Base-by-base conservation (phyloP, 2,888 invertebrate species). In the Limnephilus auricula region DNA sequence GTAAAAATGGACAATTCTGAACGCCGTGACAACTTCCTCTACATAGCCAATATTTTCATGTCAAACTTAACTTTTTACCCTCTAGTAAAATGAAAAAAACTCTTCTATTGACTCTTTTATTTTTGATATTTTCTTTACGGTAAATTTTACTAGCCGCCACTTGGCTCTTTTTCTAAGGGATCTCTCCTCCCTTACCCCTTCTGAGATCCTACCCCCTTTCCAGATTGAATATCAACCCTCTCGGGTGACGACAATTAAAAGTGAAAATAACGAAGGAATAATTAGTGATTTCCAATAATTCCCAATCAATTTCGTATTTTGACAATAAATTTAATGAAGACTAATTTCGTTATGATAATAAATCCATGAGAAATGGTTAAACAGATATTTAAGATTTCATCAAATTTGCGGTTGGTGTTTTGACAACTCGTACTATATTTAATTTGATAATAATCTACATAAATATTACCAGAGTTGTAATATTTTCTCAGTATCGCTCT, bases 171-270 rank as follows among this genome's bases (percentile, higher is more conserved):
- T 50, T 65, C 9, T 65, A n/a, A 15, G 15, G 15, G 45, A 50
- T 50, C 15, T 15, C 15, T 2, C 65, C 65, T 2, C 25, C 18
- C 65, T n/a, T n/a, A 18, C 25, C 65, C 25, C 9, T 18, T 25
- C 65, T 65, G 6, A 4, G 65, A 65, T 25, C 25, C 65, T 6
- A 65, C 65, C 25, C 65, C 65, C 25, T 25, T 2, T 65, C 25
- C 65, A 65, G 65, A 65, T 65, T 25, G 31, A 82, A 34, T 34
- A 32, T 82, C 31, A 32, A 82, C 31, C 34, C 82, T 37, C 32
- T 37, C 32, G 82, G 82, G 37, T 82, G 82, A 82, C 82, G 34
- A 32, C 82, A 31, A 34, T 82, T 82, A 82, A 82, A 34, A 82
- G 32, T 32, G 82, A 37, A 82, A 82, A 82, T 82, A 82, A 82